A percentile compares a stretch with the other conserved stretches of the same genome.
Conservation (phyloP, 2,797 vertebrate genomes). For the Galago senegalensis region DNA sequence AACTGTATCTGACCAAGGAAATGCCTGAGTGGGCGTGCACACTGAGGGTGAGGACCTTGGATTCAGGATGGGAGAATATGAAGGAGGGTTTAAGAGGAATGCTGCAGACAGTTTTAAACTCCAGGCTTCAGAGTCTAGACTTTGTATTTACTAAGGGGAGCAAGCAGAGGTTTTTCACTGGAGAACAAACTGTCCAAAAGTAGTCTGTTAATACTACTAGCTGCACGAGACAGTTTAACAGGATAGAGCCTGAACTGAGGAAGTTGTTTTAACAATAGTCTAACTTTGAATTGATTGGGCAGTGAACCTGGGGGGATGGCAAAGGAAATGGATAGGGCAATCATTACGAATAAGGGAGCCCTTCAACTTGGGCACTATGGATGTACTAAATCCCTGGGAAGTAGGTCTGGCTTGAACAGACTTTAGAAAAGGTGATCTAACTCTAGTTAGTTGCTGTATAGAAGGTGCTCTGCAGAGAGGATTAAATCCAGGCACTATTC, state of each 20-base stretch:
- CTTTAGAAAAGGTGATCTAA: neutral
- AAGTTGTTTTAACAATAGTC: neutral
- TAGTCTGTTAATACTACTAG: neutral
- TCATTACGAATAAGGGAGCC: neutral
- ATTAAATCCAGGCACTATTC: neutral
- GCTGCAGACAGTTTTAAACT: neutral
- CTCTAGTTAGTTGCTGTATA: neutral
- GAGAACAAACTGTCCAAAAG: neutral
- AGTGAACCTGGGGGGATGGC: neutral
- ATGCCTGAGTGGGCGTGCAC: fast-evolving
- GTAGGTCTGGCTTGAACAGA: neutral
- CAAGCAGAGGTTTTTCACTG: neutral
- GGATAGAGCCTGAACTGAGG: neutral
- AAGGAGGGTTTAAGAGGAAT: neutral
- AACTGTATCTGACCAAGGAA: neutral
- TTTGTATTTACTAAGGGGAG: neutral
- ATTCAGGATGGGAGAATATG: too few species aligned
- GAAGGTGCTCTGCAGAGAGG: neutral
- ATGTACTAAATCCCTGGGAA: neutral
- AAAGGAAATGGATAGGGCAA: neutral
- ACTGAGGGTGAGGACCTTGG: neutral
- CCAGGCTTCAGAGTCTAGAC: neutral
- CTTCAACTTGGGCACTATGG: too few species aligned
- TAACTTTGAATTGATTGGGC: neutral
- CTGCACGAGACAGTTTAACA: neutral